Percentiles rank a stretch among this genome's conserved stretches.
These are phyloP conservation scores for Trisateles emortualis DNA, from an alignment of 2,888 invertebrate species.

Conservation along the genomic window DNA sequence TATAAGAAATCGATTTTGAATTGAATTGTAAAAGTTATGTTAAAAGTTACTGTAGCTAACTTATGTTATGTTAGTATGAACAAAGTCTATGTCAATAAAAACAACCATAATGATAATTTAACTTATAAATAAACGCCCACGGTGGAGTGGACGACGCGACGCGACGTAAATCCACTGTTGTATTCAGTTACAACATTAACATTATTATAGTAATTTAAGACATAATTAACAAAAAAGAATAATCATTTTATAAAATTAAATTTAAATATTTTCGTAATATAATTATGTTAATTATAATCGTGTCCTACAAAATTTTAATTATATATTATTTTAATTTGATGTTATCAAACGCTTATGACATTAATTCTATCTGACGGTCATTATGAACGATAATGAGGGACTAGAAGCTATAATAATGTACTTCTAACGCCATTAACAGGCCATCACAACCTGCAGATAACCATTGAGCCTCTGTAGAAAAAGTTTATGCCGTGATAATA, in stretches of 20 bases:
- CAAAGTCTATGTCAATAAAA: not conserved
- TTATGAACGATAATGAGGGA: constrained; percentile 16
- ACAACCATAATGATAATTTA: not conserved
- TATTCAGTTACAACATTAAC: constrained; percentile 3
- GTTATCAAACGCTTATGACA: constrained; percentile 22
- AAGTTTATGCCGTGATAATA: constrained; percentile 14
- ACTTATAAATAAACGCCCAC: not conserved
- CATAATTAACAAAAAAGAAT: constrained; percentile 16
- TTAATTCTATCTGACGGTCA: constrained; percentile 19
- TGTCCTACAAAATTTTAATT: constrained; percentile 48
- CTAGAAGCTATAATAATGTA: constrained; percentile 16
- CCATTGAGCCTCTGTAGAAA: constrained; percentile 9
- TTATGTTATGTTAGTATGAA: too few relatives aligned
- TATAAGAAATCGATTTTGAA: too few relatives aligned
- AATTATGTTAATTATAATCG: constrained; percentile 45
- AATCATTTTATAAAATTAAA: constrained; percentile 29
- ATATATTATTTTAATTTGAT: constrained; percentile 39
- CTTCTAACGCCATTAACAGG: constrained; percentile 22
- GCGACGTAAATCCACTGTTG: not conserved
- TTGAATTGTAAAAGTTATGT: too few relatives aligned
- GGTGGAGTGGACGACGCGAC: too few relatives aligned
- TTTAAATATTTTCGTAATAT: constrained; percentile 46
- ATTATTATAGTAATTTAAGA: constrained; percentile 8
- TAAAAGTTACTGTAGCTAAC: too few relatives aligned
- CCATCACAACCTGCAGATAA: constrained; percentile 6